Evolutionary conservation across 2,797 vertebrate genomes (phyloP).

Genomic region (Semaprochilodus insignis): DNA sequence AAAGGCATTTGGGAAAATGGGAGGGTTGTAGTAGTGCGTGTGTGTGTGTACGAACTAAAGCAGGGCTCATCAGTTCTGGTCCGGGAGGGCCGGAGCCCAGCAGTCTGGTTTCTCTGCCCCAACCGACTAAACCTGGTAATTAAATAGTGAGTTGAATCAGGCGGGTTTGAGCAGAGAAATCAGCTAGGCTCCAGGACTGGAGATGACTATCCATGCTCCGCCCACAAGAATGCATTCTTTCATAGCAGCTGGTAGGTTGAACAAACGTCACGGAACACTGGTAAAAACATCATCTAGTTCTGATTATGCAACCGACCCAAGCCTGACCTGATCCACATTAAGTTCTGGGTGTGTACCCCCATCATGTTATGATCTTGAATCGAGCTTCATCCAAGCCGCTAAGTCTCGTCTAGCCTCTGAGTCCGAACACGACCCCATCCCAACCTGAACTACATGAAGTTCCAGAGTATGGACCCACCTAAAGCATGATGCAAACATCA

Average conservation of each 20-base stretch:
- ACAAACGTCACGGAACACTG: not conserved
- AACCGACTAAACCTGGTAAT: not conserved
- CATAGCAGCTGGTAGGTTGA: not conserved
- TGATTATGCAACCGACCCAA: too few species aligned
- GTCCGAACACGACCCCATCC: too few species aligned
- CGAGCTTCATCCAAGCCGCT: too few species aligned
- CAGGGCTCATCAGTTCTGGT: not conserved
- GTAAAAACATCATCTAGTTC: not conserved
- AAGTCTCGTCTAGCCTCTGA: too few species aligned
- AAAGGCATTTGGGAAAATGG: slow-evolving; percentile 26
- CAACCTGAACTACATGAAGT: too few species aligned
- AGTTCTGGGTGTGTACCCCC: too few species aligned
- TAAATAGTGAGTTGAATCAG: not conserved
- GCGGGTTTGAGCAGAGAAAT: not conserved
- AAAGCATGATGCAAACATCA: too few species aligned
- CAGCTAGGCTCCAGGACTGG: not conserved
- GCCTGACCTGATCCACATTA: too few species aligned
- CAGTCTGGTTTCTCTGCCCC: not conserved
- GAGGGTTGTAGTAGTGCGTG: slow-evolving; percentile 53
- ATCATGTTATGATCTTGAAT: too few species aligned
- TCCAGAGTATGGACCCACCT: too few species aligned
- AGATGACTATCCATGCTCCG: not conserved
- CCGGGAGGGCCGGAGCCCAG: not conserved
- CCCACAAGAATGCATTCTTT: not conserved
- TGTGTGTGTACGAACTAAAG: slow-evolving; percentile 35